Conservation (phyloP, 2,113 vertebrate species). For the Castor canadensis region DNA sequence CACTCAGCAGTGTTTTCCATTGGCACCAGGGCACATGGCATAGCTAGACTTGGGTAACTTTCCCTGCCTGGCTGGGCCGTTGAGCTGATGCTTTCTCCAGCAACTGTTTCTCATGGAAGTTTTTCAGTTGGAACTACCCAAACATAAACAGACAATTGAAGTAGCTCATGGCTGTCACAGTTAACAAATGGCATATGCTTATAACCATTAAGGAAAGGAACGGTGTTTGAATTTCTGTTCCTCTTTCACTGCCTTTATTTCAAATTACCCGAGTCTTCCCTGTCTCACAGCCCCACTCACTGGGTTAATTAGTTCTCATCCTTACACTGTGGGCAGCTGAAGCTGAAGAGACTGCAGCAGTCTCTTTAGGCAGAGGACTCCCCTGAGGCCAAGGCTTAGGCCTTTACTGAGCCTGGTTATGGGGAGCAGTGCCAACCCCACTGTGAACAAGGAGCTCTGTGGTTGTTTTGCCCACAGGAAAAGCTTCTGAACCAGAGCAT, state of each 20-base stretch:
- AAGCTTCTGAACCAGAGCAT: not conserved
- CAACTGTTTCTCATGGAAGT: not conserved
- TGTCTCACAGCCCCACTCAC: too few relatives aligned
- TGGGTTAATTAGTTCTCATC: not conserved
- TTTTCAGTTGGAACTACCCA: not conserved
- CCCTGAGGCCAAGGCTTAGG: too few relatives aligned
- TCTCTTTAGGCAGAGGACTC: not conserved
- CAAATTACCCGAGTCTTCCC: not conserved
- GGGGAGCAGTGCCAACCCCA: accelerated
- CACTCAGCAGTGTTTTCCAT: not conserved
- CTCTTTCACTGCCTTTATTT: accelerated
- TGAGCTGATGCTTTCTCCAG: not conserved
- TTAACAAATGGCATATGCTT: not conserved
- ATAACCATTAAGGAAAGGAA: accelerated
- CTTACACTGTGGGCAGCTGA: not conserved
- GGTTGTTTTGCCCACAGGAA: not conserved
- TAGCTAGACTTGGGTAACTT: too few relatives aligned
- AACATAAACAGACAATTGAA: not conserved
- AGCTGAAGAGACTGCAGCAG: accelerated
- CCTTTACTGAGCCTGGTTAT: not conserved
- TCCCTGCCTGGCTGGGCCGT: too few relatives aligned
- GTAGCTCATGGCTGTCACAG: not conserved
- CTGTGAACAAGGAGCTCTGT: too few relatives aligned
- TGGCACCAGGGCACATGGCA: accelerated
- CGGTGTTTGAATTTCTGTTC: not conserved